A percentile compares a stretch with the other conserved stretches of the same genome.
These are phyloP conservation scores for Drosophila hydei DNA, from an alignment of 1,140 invertebrate genomes.

Conservation along the genomic window DNA sequence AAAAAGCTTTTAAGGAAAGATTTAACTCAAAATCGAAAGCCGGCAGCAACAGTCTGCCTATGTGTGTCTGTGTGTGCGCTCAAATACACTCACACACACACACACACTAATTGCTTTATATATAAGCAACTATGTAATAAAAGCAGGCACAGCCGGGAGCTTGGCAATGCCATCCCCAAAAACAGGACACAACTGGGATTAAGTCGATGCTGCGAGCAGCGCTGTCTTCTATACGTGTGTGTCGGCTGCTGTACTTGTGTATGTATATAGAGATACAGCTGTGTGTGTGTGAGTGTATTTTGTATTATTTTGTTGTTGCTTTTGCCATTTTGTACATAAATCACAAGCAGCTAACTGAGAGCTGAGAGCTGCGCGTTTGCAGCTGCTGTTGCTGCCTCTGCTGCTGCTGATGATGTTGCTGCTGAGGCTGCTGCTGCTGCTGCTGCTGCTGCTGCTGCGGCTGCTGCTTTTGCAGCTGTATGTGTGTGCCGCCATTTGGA, in stretches of 20 bases:
- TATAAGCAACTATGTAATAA: constrained; percentile 73
- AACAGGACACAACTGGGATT: constrained; percentile 78
- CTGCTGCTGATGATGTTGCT: constrained; percentile 48
- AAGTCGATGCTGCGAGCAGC: constrained; percentile 61
- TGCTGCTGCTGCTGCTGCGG: constrained; percentile 19
- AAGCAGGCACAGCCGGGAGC: constrained; percentile 32
- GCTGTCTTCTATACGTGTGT: constrained; percentile 33
- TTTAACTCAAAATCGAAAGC: constrained; percentile 58
- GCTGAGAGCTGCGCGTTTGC: constrained; percentile 36
- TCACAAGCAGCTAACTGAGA: constrained; percentile 67
- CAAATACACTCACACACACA: constrained; percentile 26
- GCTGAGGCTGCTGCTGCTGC: constrained; percentile 30
- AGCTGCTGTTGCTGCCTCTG: constrained; percentile 46
- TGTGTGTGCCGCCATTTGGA: constrained; percentile 82
- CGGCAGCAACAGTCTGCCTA: constrained; percentile 75
- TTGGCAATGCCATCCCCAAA: constrained; percentile 60
- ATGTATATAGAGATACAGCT: constrained; percentile 13
- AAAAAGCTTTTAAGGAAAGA: constrained; percentile 41
- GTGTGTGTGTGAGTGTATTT: constrained; percentile 53
- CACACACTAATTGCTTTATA: constrained; percentile 37
- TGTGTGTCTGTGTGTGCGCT: constrained; percentile 25
- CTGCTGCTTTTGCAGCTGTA: constrained; percentile 30
- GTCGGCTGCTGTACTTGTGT: constrained; percentile 37
- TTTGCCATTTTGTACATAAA: constrained; percentile 81
- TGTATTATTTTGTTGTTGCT: constrained; percentile 72